Base-by-base conservation (phyloP, 2,113 vertebrate species). In the Macrotis lagotis region DNA sequence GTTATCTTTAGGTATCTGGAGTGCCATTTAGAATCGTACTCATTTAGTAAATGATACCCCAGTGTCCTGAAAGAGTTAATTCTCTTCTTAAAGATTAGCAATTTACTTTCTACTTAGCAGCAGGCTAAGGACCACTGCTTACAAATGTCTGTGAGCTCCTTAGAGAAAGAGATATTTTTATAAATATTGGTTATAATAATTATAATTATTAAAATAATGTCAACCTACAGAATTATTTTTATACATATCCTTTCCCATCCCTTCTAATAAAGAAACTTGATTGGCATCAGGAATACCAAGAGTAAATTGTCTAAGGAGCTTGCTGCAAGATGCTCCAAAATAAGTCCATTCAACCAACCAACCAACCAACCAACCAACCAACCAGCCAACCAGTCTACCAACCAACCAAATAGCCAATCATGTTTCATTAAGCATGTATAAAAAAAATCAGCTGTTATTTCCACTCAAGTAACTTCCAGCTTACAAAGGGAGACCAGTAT, bases 61-160 rank as follows among this genome's bases (percentile, higher is more conserved):
- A 91, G 96, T 97, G 97, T 93, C 96, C 96, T 96, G 97, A 97
- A 97, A 98, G 97, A 97, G 97, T 98, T 98, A 98, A 98, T 97
- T 97, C 95, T 96, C 94, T 97, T 97, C 90, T 90, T 96, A 96
- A 96, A 97, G 95, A 97, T 97, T 97, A 96, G 96, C 97, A 97
- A 97, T 97, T 97, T 98, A 97, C 97, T 97, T 98, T 96, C 97
- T 97, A 96, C 96, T 98, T 98, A 97, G 92, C 91, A 95, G 95
- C 92, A 92, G 93, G 93, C 96, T 97, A 95, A 97, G 96, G 95
- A 94, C 96, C 91, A 93, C 93, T 97, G 96, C 95, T 96, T 97
- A 96, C 89, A 97, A 97, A 97, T 95, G 94, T 96, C 95, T 95
- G 50, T 37, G 66, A 92, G 88, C 25, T 50, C 96, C 90, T 96